A percentile compares a stretch with the other conserved stretches of the same genome.
Evolutionary conservation across 2,888 invertebrate genomes (phyloP).

Genomic region (Ypsolopha scabrella): DNA sequence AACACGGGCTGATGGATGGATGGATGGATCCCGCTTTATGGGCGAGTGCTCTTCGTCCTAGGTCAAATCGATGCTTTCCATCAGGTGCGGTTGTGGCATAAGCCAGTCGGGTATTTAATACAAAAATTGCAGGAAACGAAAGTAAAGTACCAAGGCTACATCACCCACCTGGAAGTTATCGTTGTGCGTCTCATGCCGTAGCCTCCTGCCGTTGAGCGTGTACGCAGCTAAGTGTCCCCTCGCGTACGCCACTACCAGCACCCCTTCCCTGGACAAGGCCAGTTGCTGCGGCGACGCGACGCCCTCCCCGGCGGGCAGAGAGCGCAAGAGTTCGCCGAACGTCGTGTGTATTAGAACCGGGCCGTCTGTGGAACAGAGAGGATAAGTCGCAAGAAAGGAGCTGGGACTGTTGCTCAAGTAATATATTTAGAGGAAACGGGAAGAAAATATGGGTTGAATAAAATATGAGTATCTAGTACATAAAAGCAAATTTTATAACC

Average conservation of each 20-base stretch:
- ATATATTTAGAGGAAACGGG: neutral
- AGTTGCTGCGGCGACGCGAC: slow-evolving; percentile 87
- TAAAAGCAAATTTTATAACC: no score
- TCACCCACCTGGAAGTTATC: slow-evolving; percentile 89
- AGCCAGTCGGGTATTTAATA: no score
- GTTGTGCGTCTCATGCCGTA: slow-evolving; percentile 92
- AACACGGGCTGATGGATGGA: no score
- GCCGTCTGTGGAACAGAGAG: slow-evolving; percentile 74
- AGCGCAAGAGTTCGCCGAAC: slow-evolving; percentile 94
- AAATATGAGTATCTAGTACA: no score
- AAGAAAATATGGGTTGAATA: no score
- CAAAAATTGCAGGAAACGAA: no score
- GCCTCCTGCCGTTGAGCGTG: slow-evolving; percentile 92
- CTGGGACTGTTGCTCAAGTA: neutral
- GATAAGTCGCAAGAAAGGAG: slow-evolving; percentile 44
- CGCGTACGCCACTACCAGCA: slow-evolving; percentile 94
- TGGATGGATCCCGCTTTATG: no score
- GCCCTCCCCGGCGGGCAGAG: slow-evolving; percentile 82
- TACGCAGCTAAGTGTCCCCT: slow-evolving; percentile 93
- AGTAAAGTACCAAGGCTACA: no score
- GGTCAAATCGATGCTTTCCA: no score
- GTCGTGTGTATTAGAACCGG: slow-evolving; percentile 98
- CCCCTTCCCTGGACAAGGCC: slow-evolving; percentile 95
- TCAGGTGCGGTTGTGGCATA: no score
- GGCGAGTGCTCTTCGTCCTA: no score